Evolutionary conservation across 1,140 invertebrate species (phyloP).

Genomic region (Vanessa atalanta): DNA sequence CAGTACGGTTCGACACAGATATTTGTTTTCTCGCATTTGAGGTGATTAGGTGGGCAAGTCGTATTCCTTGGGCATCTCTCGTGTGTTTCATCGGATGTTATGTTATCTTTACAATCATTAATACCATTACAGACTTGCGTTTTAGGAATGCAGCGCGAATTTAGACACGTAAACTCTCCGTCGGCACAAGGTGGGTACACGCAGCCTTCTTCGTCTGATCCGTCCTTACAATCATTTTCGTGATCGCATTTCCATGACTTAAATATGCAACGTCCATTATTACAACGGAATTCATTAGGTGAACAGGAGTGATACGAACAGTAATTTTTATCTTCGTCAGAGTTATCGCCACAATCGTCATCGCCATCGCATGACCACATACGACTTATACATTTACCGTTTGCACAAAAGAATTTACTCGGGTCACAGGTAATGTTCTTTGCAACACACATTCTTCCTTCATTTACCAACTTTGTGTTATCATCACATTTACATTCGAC

Average conservation of each 20-base stretch:
- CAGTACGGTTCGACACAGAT: constrained; percentile 97
- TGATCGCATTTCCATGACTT: constrained; percentile 97
- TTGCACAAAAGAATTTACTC: constrained; percentile 95
- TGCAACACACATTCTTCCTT: constrained; percentile 93
- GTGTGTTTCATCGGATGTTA: constrained; percentile 94
- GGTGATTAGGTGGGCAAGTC: constrained; percentile 92
- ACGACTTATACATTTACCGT: constrained; percentile 96
- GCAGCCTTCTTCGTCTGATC: constrained; percentile 95
- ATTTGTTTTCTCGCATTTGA: constrained; percentile 96
- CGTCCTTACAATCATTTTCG: constrained; percentile 97
- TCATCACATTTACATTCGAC: constrained; percentile 94
- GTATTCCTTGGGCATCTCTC: constrained; percentile 92
- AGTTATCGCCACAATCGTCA: constrained; percentile 96
- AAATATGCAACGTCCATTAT: constrained; percentile 96
- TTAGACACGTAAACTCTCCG: constrained; percentile 97
- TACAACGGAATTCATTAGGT: constrained; percentile 95
- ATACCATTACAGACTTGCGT: constrained; percentile 95
- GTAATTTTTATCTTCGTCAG: constrained; percentile 95
- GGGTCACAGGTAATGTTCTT: constrained; percentile 94
- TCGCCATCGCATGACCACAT: constrained; percentile 99
- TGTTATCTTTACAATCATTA: constrained; percentile 96
- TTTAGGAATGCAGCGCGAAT: constrained; percentile 93
- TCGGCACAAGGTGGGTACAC: constrained; percentile 92
- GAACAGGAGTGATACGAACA: constrained; percentile 97
- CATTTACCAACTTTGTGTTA: constrained; percentile 93